These are phyloP conservation scores for Zaprionus davidi DNA, from an alignment of 1,140 invertebrate species.

Conservation along the genomic window DNA sequence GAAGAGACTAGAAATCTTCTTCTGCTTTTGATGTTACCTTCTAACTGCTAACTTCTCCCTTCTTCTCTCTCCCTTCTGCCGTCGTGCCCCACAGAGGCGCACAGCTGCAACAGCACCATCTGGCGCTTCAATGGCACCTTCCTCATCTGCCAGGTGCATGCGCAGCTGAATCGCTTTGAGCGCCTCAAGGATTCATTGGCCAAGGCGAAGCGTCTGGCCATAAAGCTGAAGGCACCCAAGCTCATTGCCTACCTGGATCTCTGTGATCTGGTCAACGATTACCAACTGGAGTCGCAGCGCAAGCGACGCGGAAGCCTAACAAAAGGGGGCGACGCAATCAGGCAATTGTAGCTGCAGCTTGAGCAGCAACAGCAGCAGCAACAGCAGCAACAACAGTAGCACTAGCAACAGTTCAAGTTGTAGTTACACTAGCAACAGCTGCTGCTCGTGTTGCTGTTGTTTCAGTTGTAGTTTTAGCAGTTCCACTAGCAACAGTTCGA, in stretches of 20 bases:
- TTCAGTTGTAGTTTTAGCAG: neutral
- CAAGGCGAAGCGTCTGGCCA: conserved; percentile 45
- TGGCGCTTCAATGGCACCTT: conserved; percentile 63
- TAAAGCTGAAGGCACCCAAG: conserved; percentile 13
- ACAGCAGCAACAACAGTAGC: neutral
- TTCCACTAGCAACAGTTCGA: neutral
- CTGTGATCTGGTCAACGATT: conserved; percentile 50
- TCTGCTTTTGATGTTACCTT: neutral
- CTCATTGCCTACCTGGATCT: conserved; percentile 53
- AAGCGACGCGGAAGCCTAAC: neutral
- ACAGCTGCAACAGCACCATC: conserved; percentile 42
- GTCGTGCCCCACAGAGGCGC: conserved; percentile 33
- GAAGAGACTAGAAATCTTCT: neutral
- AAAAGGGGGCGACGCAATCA: neutral
- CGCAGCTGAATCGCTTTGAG: conserved; percentile 45
- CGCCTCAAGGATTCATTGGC: conserved; percentile 41
- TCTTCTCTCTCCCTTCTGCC: too few species aligned
- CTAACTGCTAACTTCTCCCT: neutral
- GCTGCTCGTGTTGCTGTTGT: too few species aligned
- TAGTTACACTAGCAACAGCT: neutral
- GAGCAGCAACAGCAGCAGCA: neutral
- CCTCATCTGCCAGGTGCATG: conserved; percentile 60
- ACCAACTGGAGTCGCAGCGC: conserved; percentile 29
- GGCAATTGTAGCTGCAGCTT: neutral
- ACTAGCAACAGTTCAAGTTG: neutral